Evolutionary conservation across 2,888 invertebrate genomes (phyloP), one percentile per base, ranked within the genome.

Genomic region (Pycnomerus fuliginosus): DNA sequence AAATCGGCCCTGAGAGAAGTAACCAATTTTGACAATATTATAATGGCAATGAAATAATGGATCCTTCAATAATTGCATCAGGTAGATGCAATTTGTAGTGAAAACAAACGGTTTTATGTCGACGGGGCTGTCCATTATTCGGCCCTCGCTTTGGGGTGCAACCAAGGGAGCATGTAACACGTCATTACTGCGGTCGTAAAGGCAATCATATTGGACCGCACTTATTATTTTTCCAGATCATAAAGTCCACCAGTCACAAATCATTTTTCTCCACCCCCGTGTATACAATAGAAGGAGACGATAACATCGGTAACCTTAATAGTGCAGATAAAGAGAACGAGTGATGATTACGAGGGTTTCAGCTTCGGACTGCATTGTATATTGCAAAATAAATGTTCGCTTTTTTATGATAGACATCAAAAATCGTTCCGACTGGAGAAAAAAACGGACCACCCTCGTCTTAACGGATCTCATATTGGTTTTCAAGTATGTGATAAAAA

Each of bases 141-240:
- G 34, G 29, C 28, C 20, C 25, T 16, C 16, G 16, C 27, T 2
- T 35, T 8, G 25, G 7, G 25, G 25, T 8, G 25, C 25, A 10
- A 10, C 25, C 41, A 38, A 48, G 41, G 39, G 44, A 36, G 46
- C 50, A 47, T 48, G 47, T 50, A 56, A 57, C 61, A 57, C 58
- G 58, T 60, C 61, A 58, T 61, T 61, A 60, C 60, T 53, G 44
- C 53, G 50, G 49, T 55, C 58, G 56, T 60, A 60, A 61, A 62
- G 60, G 62, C 62, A 63, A 63, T 62, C 63, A 62, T 61, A 64
- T 62, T 60, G 62, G 62, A 59, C 61, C 60, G 60, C 58, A 61
- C 64, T 64, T 64, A 64, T 64, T 64, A 64, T 64, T 64, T 64
- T 64, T 64, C 64, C 62, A 58, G 60, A 60, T 62, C 64, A 64